Evolutionary conservation across 92 coral and sea anemone genomes (phyloP), one percentile per base, ranked within the genome.

Genomic region (Zoanthus sansibaricus): DNA sequence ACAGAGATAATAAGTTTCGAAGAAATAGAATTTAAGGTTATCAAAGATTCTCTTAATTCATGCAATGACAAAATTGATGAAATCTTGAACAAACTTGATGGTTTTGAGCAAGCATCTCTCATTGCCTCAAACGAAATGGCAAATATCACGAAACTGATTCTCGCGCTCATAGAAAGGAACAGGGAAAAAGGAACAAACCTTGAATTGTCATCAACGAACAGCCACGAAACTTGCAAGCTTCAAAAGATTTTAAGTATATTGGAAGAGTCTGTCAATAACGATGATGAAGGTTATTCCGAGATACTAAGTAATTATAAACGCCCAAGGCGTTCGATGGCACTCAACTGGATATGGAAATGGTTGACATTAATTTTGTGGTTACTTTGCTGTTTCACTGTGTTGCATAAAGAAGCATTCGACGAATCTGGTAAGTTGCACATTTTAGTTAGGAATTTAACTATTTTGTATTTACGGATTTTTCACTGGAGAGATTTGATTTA

Each of bases 1-100:
- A 69, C 70, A 11, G 79, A 82, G 68, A 54, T 91, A 42, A 44
- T 91, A 58, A 58, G 82, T 77, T 91, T 87, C 52, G 88, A 91
- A 21, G 93, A 91, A 52, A 77, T 87, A 30, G 86, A 77, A 30
- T 66, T 46, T 20, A 87, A 78, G 18, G 86, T 77, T 1, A 77
- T 87, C 10, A 78, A 46, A 52, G 85, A 87, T 69, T 78, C 80
- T 4, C 59, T 86, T 16, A 62, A 75, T 31, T 37, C 74, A 31
- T 33, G 56, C 7, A 75, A 76, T 16, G 83, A 72, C 46, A 77
- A 75, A 47, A 86, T 86, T 12, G 83, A 64, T 37, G 88, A 66
- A 18, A 59, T 72, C 45, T 54, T 51, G 37, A 11, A 10, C 18
- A 78, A 13, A 45, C 32, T 78, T 3, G 21, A 78, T 1, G 9